Base-by-base conservation (phyloP, 2,797 vertebrate species). In the Mallotus villosus region DNA sequence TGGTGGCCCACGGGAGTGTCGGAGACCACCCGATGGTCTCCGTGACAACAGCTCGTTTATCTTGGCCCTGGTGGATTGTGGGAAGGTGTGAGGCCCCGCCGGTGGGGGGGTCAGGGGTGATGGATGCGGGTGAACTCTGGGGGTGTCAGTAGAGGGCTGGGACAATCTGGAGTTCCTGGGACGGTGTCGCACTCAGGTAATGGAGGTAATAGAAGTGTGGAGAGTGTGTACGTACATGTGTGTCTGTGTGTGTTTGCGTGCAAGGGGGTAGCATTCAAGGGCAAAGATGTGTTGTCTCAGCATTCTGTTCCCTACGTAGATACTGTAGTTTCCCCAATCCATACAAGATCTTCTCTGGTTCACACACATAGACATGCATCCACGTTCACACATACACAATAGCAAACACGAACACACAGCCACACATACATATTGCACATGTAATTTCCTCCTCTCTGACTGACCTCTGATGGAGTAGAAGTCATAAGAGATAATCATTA, bases 151-250 rank as follows among this genome's bases (percentile, higher is more conserved):
- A 74, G 77, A 81, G 77, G 82, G 81, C 82, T 84, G 86, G 74
- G 87, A 91, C 92, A 93, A 90, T 92, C 88, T 93, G 92, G 85
- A 85, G 78, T 88, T 84, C 83, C 63, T 84, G 86, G 85, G 86
- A 83, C 73, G 2, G 62, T 84, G 86, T 85, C 84, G 66, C 81
- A 49, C 72, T 25, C 14, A 16, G 46, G 46, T 16, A 49, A 16
- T n/a, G 8, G 51, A 53, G 51, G 51, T 55, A 51, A 17, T 51
- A 17, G 51, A 19, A 19, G 51, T 1, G 17, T 19, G 51, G 4
- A n/a, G 16, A 8, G 8, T 55, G 51, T 8, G 12, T 68, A 27
- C 53, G 65, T 62, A 17, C 61, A 32, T 29, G 21, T 37, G 51
- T 59, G 34, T 65, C 27, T 65, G 49, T 65, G 63, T 37, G 49